Evolutionary conservation across 2,797 vertebrate genomes (phyloP).

Genomic region (Sphaeramia orbicularis): DNA sequence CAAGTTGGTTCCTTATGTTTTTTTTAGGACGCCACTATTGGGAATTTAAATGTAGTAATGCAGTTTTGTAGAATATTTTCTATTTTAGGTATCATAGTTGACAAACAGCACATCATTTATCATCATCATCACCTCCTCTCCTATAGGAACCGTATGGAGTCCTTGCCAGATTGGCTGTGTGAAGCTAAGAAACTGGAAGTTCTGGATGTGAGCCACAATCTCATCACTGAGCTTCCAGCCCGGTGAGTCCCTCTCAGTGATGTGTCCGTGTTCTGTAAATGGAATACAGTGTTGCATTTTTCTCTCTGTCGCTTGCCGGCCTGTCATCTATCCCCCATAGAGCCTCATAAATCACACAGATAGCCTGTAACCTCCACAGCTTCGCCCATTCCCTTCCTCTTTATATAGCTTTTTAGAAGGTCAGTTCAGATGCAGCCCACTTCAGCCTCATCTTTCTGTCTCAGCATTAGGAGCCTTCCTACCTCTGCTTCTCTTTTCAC

Average conservation of each 20-base stretch:
- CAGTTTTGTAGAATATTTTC: background rate
- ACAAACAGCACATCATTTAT: constrained; percentile 41
- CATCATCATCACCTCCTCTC: constrained; percentile 39
- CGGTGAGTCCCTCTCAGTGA: constrained; percentile 85
- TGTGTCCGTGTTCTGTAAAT: constrained; percentile 55
- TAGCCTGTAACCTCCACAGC: constrained; percentile 67
- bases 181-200: constrained; percentile 96
- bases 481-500: constrained; percentile 14
- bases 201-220: constrained; percentile 94
- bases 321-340: constrained; percentile 57
- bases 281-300: constrained; percentile 49
- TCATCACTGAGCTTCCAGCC: constrained; percentile 91
- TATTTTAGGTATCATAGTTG: constrained; percentile 13
- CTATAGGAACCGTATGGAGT: constrained; percentile 92
- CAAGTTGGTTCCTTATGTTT: background rate
- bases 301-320: constrained; percentile 48
- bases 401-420: constrained; percentile 64
- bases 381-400: constrained; percentile 44
- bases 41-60: constrained; percentile 4
- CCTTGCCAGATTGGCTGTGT: constrained; percentile 93
- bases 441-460: constrained; percentile 35
- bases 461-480: constrained; percentile 47
- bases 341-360: constrained; percentile 72
- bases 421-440: constrained; percentile 47
- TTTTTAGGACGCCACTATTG: constrained; percentile 12